These are phyloP conservation scores for Mungos mungo DNA, from an alignment of 2,113 vertebrate genomes.

Conservation along the genomic window DNA sequence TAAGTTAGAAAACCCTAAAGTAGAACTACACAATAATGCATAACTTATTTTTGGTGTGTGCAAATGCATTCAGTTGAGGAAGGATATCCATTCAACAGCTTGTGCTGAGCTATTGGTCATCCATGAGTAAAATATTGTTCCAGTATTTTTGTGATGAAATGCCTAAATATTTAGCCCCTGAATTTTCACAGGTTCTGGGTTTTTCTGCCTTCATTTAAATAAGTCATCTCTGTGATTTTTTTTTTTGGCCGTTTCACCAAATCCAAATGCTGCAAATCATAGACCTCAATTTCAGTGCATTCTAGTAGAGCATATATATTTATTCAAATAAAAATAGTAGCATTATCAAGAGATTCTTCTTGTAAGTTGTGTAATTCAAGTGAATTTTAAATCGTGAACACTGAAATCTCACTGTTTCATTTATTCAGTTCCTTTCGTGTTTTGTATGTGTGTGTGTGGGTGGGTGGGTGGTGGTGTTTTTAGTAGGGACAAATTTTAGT, in stretches of 20 bases:
- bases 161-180: background rate
- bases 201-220: slow-evolving; percentile 1
- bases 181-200: background rate
- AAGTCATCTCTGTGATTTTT: background rate
- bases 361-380: background rate
- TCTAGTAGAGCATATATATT: background rate
- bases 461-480: background rate
- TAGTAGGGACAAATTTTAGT: background rate
- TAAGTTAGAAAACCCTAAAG: background rate
- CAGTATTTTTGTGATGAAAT: background rate
- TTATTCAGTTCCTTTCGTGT: background rate
- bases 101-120: background rate
- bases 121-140: background rate
- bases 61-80: background rate
- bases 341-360: background rate
- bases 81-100: background rate
- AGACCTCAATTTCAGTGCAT: background rate
- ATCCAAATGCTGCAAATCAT: background rate
- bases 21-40: background rate
- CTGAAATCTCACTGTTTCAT: background rate
- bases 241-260: background rate
- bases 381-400: slow-evolving; percentile 14
- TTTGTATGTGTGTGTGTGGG: too few relatives aligned
- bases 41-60: background rate
- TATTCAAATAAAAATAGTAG: slow-evolving; percentile 12